A percentile compares a stretch with the other conserved stretches of the same genome.
Conservation (phyloP, 2,888 invertebrate genomes). For the Bugulina stolonifera region DNA sequence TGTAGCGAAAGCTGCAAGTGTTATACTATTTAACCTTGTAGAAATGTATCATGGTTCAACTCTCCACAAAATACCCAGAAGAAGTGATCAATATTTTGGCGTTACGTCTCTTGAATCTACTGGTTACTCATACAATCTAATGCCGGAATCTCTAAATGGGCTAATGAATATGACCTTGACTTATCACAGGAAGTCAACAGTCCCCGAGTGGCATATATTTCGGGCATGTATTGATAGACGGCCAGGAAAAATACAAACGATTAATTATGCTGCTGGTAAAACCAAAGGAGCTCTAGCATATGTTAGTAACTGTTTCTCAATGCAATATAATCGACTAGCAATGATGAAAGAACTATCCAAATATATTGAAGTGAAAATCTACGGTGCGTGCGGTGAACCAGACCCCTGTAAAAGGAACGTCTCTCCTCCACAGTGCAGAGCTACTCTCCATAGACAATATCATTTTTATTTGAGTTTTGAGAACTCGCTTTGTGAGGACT, state of each 20-base stretch:
- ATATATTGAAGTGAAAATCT: background rate
- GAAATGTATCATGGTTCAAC: slow-evolving; percentile 10
- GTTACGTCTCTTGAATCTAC: slow-evolving; percentile 17
- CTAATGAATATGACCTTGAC: slow-evolving; percentile 4
- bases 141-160: background rate
- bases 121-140: slow-evolving; percentile 1
- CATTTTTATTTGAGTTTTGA: slow-evolving; percentile 24
- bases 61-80: background rate
- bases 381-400: background rate
- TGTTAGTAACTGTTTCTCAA: slow-evolving; percentile 17
- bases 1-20: slow-evolving; percentile 16
- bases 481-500: slow-evolving; percentile 15
- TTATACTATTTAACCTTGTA: slow-evolving; percentile 13
- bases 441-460: background rate
- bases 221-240: slow-evolving; percentile 19
- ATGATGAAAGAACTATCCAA: background rate
- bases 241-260: background rate
- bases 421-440: background rate
- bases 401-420: background rate
- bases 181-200: slow-evolving; percentile 10
- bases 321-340: slow-evolving; percentile 1
- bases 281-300: slow-evolving; percentile 10
- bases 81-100: slow-evolving; percentile 24
- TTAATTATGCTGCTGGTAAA: background rate
- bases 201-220: slow-evolving; percentile 24